Evolutionary conservation across 2,888 invertebrate species (phyloP).

Genomic region (Pantelozetes paolii): DNA sequence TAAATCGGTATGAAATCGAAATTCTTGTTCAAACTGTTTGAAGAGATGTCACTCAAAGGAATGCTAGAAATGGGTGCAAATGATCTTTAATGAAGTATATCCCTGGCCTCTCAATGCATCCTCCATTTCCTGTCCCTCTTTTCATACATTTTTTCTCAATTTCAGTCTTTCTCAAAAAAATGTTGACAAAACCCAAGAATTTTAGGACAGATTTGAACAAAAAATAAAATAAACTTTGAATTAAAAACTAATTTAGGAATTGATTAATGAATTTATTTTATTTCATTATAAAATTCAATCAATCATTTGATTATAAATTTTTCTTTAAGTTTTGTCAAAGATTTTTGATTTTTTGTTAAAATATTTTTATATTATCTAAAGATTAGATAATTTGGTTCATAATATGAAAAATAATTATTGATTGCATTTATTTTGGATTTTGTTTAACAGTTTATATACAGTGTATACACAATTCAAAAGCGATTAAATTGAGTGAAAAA

Average conservation of each 20-base stretch:
- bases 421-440: no score
- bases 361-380: background rate
- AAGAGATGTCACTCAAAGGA: conserved; percentile 33
- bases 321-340: background rate
- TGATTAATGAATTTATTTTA: conserved; percentile 16
- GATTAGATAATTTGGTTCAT: background rate
- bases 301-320: background rate
- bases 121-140: conserved; percentile 34
- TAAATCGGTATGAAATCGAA: conserved; percentile 26
- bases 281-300: conserved; percentile 5
- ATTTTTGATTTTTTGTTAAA: background rate
- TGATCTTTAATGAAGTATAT: conserved; percentile 30
- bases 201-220: background rate
- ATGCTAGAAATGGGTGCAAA: conserved; percentile 35
- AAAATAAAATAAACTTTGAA: background rate
- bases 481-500: no score
- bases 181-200: background rate
- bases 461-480: no score
- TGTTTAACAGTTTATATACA: no score
- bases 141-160: background rate
- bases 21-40: conserved; percentile 22
- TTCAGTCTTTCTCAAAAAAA: no score
- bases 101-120: background rate
- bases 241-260: background rate
- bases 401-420: background rate